Evolutionary conservation across 2,113 vertebrate species (phyloP), one percentile per base, ranked within the genome.

Genomic region (Nanorana parkeri): DNA sequence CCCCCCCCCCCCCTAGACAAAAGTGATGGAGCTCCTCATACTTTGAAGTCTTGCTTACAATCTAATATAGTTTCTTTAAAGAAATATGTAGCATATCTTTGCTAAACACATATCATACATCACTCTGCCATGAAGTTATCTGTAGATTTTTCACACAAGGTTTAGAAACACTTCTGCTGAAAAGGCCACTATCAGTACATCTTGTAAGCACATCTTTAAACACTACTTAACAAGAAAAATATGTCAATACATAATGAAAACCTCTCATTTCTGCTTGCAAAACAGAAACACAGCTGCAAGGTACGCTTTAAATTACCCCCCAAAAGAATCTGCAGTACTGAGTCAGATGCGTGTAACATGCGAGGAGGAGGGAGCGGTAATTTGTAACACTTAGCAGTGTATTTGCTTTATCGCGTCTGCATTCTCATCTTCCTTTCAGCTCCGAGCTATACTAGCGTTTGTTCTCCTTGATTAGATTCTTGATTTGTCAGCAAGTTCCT

Each of bases 201-300:
- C 92, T 92, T 94, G 94, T 91, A 94, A 80, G 91, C 89, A 89
- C 90, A 92, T 92, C 91, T 93, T 94, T 93, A 94, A 94, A 94
- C 91, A 93, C 88, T 94, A 90, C 91, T 92, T 93, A 95, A 92
- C 93, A 95, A 93, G 92, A 92, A 91, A 91, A 94, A 91, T 94
- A 94, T 93, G 91, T 91, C 93, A 94, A 94, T 90, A 91, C 85
- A 89, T 89, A 92, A 86, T 87, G 92, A 93, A 94, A 89, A 79
- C 87, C 90, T 93, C 94, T 94, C 89, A 94, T 93, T 96, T 93
- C 90, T 89, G 84, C 85, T 86, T 87, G 86, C 87, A 91, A 92
- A 94, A 88, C 89, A 93, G 96, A 94, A 87, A 91, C 93, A 91
- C 77, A 85, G 93, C 92, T 92, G 80, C 84, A 85, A 93, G 92